Evolutionary conservation across 2,888 invertebrate genomes (phyloP), one percentile per base, ranked within the genome.

Genomic region (Altica lythri): DNA sequence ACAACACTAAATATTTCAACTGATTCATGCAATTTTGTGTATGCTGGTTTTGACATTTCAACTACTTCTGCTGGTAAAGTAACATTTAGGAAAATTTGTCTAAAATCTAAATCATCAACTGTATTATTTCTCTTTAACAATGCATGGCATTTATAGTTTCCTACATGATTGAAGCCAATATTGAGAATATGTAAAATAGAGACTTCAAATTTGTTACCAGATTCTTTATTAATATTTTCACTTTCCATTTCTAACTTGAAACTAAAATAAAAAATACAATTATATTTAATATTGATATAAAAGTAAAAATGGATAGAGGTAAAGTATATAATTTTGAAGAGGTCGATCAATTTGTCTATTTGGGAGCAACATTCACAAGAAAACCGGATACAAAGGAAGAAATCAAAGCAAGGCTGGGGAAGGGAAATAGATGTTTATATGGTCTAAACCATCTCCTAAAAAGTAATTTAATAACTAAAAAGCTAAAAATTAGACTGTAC

Each of bases 81-180:
- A 52, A 83, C 71, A 62, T 77, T 77, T 52, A 75, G 66, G 12
- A 68, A 62, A 50, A 72, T 70, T 57, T 72, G 65, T 43, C 64
- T 66, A 48, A 75, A 67, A 63, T 71, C 73, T 45, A 72, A 56
- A 50, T 70, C 70, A 50, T 67, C 67, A 48, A 69, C 68, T 49
- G 69, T 69, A 43, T 74, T 75, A 44, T 77, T 76, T 45, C 70
- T 72, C 29, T 77, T 76, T n/a, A 71, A 67, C 13, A 79, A 60
- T 4, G 66, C 79, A 66, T 77, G 78, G 67, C 86, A 86, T 0
- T 80, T 80, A 66, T 84, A 86, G 67, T 81, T 80, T 16, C 85
- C 86, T 43, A 78, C 78, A 69, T 86, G 84, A 46, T 78, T 75
- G 53, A 82, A 76, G 63, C 78, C 79, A 14, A 83, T 78, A 64